Evolutionary conservation across 2,888 invertebrate genomes (phyloP), one percentile per base, ranked within the genome.

Genomic region (Tenthredo scrophulariae): DNA sequence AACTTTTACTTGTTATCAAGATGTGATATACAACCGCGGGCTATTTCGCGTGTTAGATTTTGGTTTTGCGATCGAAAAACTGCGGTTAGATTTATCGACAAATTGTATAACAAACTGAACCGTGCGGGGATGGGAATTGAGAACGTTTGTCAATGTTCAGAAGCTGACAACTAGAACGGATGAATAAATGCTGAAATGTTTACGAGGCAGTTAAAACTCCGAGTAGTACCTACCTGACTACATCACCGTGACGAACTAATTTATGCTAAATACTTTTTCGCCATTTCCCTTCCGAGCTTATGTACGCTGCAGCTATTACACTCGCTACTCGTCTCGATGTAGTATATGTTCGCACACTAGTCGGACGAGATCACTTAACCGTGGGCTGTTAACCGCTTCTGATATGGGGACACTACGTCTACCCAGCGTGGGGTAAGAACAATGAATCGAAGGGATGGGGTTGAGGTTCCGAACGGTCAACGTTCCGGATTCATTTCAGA

Each of bases 1-100:
- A 87, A 85, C 74, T 87, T 87, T 87, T 86, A 86, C 86, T 86
- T 0, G 84, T 85, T 85, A 82, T 33, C 67, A 67, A 85, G 33
- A 67, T 87, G 86, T 87, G 86, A 87, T 86, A 85, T 86, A 85
- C 33, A 70, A 43, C 58, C 58, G 74, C 58, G 72, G 83, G 29
- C 65, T 13, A 13, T 22, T 22, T 65, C 50, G 18, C 0, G 18
- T 9, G 18, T 46, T 62, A 15, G n/a, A 62, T 29, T 67, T 67
- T 67, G 4, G 33, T 33, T 33, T 33, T 33, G 0, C 5, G 5
- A 33, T 33, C 33, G 33, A 5, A 33, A 33, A 33, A 33, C 4
- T 33, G 33, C 33, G 33, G 0, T 33, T 5, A n/a, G 6, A 54
- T 6, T 40, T 0, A 9, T 40, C 40, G 3, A 46, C 5, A 0